Base-by-base conservation (phyloP, 1,140 invertebrate genomes). In the Cylas formicarius region DNA sequence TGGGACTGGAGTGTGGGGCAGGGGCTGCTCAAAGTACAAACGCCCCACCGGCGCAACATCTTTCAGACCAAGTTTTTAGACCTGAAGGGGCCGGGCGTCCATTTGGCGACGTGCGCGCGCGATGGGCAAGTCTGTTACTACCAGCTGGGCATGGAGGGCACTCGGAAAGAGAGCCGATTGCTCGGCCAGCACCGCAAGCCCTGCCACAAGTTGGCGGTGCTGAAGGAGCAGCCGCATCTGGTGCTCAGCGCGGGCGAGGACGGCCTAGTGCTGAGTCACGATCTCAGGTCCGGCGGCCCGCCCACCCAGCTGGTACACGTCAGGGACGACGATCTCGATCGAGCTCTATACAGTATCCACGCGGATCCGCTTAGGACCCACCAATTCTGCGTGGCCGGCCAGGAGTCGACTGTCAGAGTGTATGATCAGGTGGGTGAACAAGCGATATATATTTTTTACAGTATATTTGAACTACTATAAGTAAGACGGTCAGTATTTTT, bases 181-280 rank as follows among this genome's bases (percentile, higher is more conserved):
- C 62, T 92, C 36, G 82, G 78, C 11, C 68, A 76, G 14, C 89
- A 92, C 67, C 63, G 69, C 36, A 77, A 77, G 44, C 72, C 86
- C 20, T 82, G 81, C 36, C 86, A 90, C 64, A 91, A 90, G 72
- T 67, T 93, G 50, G 74, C 84, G 43, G 69, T 86, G 40, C 74
- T 81, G 51, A 67, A 74, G 11, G 78, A 85, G 41, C 81, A 80
- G 44, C 85, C 86, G 7, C 78, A 90, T 60, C 68, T 84, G 11
- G 70, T 96, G 37, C 71, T 94, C 7, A 90, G 84, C 52, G 88
- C 80, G 56, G 91, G 90, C 6, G 90, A 95, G 71, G 92, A 96
- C 74, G 85, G 79, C 1, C 67, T 80, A 27, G 80, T 93, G 2
- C 75, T 84, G 54, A 77, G 79, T 48, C 81, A 88, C 50, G 93